phyloP scores from a whole-genome alignment of 2,888 invertebrate species.

The Melitaea athalia region DNA sequence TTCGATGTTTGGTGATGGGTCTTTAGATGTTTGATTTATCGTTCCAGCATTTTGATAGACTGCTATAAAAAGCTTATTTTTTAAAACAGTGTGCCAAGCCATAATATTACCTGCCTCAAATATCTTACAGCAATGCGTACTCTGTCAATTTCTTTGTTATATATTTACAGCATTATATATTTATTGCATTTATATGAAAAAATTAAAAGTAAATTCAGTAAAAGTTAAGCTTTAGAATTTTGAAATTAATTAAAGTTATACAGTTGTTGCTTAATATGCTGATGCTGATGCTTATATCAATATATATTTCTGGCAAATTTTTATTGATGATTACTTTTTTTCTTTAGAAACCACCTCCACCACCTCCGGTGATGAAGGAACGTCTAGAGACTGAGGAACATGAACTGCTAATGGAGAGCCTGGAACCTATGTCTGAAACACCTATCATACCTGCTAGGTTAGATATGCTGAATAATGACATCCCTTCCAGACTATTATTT shows the following conservation, averaged over 20 bases:
- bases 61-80: too few species aligned
- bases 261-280: background rate
- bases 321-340: background rate
- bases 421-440: slow-evolving; percentile 82
- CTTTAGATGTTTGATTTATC: too few species aligned
- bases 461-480: background rate
- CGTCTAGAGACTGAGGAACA: slow-evolving; percentile 72
- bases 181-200: too few species aligned
- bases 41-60: too few species aligned
- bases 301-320: background rate
- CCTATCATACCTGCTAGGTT: slow-evolving; percentile 81
- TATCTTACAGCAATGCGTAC: too few species aligned
- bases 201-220: too few species aligned
- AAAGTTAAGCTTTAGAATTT: background rate
- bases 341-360: slow-evolving; percentile 75
- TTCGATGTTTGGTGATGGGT: slow-evolving; percentile 14
- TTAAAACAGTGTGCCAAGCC: too few species aligned
- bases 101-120: too few species aligned
- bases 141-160: too few species aligned
- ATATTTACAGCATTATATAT: too few species aligned
- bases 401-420: slow-evolving; percentile 76
- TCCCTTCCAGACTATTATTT: too few species aligned
- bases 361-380: slow-evolving; percentile 76
- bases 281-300: background rate
- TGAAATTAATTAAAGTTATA: background rate